Conservation (phyloP, 2,113 vertebrate species). For the Psammodynastes pulverulentus region DNA sequence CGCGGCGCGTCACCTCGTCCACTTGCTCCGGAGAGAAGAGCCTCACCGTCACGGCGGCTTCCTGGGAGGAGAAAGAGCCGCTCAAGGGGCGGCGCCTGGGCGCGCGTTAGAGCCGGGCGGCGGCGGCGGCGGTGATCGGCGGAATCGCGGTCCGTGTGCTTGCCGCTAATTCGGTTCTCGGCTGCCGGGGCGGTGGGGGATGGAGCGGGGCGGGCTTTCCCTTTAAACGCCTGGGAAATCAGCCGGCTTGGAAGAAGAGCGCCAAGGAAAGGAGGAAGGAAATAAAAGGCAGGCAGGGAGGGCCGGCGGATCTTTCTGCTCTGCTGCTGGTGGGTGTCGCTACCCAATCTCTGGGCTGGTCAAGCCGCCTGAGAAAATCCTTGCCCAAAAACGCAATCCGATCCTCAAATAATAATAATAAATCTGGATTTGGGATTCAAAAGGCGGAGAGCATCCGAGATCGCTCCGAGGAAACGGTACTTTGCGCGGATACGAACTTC, state of each 20-base stretch:
- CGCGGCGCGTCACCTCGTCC: background rate
- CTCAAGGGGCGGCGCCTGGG: conserved; percentile 54
- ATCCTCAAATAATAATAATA: background rate
- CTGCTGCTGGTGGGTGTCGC: no score
- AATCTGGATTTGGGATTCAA: background rate
- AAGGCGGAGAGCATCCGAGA: background rate
- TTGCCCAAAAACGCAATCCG: background rate
- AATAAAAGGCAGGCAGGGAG: background rate
- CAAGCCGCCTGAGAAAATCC: background rate
- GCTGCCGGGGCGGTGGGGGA: rapidly evolving
- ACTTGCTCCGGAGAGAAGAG: background rate
- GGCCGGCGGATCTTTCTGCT: background rate
- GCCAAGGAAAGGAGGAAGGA: background rate
- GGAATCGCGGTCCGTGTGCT: background rate
- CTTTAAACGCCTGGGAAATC: background rate
- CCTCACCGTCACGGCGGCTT: conserved; percentile 54
- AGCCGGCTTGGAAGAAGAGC: background rate
- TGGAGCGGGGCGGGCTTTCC: background rate
- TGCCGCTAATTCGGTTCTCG: background rate
- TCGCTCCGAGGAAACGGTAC: background rate
- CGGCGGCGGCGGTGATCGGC: conserved; percentile 23
- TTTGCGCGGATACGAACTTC: background rate
- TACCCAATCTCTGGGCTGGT: background rate
- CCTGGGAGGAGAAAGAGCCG: conserved; percentile 56
- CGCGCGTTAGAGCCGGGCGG: conserved; percentile 43